phyloP scores from a whole-genome alignment of 2,888 invertebrate genomes.

The Pandemis heparana region DNA sequence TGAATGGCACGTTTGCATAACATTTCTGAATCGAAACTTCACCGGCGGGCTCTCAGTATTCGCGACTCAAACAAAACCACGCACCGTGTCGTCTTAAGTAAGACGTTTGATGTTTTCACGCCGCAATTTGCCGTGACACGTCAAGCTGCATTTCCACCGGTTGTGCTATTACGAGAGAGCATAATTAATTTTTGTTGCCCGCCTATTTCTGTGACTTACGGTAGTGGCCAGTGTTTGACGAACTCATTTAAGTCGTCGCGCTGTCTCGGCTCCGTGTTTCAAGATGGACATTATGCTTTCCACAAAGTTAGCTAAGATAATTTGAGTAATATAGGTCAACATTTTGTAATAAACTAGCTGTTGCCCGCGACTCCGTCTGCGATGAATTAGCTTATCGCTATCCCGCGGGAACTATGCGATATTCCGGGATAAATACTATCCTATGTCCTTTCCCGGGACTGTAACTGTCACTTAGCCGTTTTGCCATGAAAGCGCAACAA shows the following conservation, averaged over 20 bases:
- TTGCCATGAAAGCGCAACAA: no score
- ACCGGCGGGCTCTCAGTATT: background rate
- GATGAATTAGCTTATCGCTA: no score
- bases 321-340: no score
- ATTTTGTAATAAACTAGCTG: no score
- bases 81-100: conserved; percentile 17
- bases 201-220: conserved; percentile 1
- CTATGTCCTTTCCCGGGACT: no score
- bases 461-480: no score
- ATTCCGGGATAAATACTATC: no score
- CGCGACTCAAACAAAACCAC: conserved; percentile 15
- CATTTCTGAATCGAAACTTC: background rate
- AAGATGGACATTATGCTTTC: no score
- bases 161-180: background rate
- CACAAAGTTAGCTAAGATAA: no score
- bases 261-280: no score
- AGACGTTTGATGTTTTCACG: conserved; percentile 39
- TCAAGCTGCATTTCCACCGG: conserved; percentile 11
- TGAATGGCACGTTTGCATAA: background rate
- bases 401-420: no score
- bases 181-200: background rate
- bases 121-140: conserved; percentile 30
- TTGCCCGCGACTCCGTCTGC: no score
- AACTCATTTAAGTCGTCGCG: background rate
- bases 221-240: background rate